A percentile compares a stretch with the other conserved stretches of the same genome.
These are phyloP conservation scores for Seira musarum DNA, from an alignment of 2,888 invertebrate genomes.

Conservation along the genomic window DNA sequence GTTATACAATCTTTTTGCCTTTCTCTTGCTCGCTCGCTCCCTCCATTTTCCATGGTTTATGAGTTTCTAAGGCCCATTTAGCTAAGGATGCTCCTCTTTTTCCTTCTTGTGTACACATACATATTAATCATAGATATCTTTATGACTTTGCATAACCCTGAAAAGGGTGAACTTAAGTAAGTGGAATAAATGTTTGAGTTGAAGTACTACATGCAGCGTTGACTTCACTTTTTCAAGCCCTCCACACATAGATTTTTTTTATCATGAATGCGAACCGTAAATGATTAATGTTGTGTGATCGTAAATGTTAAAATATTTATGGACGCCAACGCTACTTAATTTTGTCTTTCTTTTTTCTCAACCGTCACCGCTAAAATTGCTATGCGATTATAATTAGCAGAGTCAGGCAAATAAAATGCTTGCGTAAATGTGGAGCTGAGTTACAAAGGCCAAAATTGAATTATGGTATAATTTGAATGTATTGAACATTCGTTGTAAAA, in stretches of 20 bases:
- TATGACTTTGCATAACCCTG: conserved; percentile 9
- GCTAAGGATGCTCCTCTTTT: too few species aligned
- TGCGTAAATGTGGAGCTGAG: too few species aligned
- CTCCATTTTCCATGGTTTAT: conserved; percentile 54
- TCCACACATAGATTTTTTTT: background rate
- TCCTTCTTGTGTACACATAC: background rate
- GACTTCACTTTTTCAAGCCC: background rate
- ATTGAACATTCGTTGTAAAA: too few species aligned
- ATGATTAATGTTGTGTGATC: conserved; percentile 24
- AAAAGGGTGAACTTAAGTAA: too few species aligned
- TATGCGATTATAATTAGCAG: too few species aligned
- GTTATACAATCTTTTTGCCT: conserved; percentile 18
- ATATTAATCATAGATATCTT: conserved; percentile 5
- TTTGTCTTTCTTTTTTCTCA: background rate
- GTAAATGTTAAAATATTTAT: conserved; percentile 24
- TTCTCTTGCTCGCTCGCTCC: background rate
- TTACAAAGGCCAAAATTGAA: too few species aligned
- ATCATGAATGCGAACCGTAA: background rate
- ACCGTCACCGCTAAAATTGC: too few species aligned
- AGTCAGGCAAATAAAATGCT: too few species aligned
- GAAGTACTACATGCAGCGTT: background rate
- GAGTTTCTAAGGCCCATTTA: conserved; percentile 35
- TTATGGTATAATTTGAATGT: too few species aligned
- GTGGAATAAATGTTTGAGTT: background rate
- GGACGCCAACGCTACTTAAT: conserved; percentile 3